These are phyloP conservation scores for Tachuris rubrigastra DNA, from an alignment of 2,113 vertebrate species.

Conservation along the genomic window DNA sequence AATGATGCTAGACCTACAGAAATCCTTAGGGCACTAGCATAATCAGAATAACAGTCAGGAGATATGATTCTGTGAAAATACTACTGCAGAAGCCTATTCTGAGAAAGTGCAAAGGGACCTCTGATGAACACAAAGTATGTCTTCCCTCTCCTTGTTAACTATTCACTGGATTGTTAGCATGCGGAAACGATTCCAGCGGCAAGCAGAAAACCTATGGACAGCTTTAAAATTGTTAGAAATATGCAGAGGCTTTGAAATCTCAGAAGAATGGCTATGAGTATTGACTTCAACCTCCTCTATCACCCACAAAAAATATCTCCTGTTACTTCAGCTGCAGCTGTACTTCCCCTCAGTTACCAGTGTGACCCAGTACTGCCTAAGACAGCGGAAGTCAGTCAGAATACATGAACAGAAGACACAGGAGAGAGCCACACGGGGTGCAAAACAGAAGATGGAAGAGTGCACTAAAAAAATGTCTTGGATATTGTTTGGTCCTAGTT, in stretches of 20 bases:
- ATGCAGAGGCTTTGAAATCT: constrained; percentile 18
- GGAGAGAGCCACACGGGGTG: not conserved
- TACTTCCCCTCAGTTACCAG: not conserved
- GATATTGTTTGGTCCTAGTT: not conserved
- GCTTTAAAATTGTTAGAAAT: constrained; percentile 20
- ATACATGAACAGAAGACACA: not conserved
- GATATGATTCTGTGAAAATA: not conserved
- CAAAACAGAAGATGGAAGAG: not conserved
- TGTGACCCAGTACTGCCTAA: accelerated
- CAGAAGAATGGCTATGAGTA: not conserved
- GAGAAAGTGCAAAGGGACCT: not conserved
- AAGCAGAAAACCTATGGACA: constrained; percentile 19
- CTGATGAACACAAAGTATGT: not conserved
- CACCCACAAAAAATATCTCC: not conserved
- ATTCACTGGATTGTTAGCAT: not conserved
- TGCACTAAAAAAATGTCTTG: not conserved
- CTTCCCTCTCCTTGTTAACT: not conserved
- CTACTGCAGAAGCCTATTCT: not conserved
- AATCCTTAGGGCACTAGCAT: not conserved
- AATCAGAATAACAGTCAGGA: not conserved
- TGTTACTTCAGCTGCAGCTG: not conserved
- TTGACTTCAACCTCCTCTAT: not conserved
- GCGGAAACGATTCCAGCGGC: constrained; percentile 45
- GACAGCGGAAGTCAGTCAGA: not conserved
- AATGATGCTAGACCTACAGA: not conserved